Evolutionary conservation across 2,888 invertebrate species (phyloP).

Genomic region (Drosophila acutilabella): DNA sequence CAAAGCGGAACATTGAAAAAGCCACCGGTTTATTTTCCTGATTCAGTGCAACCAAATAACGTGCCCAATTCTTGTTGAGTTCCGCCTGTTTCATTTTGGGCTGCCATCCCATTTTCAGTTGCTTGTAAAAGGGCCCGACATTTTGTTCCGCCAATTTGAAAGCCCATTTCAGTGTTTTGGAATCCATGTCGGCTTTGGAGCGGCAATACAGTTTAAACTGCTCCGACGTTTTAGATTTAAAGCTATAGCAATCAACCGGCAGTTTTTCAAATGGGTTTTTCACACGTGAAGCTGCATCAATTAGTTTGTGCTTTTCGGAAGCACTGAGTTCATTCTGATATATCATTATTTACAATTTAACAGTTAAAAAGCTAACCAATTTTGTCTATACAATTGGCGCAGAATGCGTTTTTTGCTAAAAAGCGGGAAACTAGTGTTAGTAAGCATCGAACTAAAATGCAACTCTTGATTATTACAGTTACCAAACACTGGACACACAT

Average conservation of each 20-base stretch:
- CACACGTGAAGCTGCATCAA: constrained; percentile 81
- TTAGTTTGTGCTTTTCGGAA: constrained; percentile 80
- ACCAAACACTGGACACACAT: constrained; percentile 31
- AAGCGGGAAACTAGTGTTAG: constrained; percentile 51
- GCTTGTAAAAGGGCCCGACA: constrained; percentile 82
- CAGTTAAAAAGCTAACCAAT: neutral
- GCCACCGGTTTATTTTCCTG: constrained; percentile 86
- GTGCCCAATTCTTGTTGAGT: constrained; percentile 88
- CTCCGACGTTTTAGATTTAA: constrained; percentile 48
- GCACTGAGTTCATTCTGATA: constrained; percentile 69
- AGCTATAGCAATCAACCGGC: constrained; percentile 67
- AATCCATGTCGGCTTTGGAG: constrained; percentile 81
- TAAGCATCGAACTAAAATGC: constrained; percentile 3
- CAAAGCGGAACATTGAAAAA: constrained; percentile 91
- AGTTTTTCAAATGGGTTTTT: constrained; percentile 82
- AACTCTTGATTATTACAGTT: constrained; percentile 23
- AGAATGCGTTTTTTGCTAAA: constrained; percentile 21
- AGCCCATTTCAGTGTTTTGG: constrained; percentile 83
- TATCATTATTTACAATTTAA: constrained; percentile 62
- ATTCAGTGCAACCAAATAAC: constrained; percentile 87
- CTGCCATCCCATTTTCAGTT: constrained; percentile 88
- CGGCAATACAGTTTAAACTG: constrained; percentile 79
- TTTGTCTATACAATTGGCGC: constrained; percentile 4
- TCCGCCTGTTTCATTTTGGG: constrained; percentile 88
- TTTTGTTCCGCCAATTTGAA: constrained; percentile 84